Evolutionary conservation across 2,113 vertebrate genomes (phyloP).

Genomic region (Campylorhamphus procurvoides): DNA sequence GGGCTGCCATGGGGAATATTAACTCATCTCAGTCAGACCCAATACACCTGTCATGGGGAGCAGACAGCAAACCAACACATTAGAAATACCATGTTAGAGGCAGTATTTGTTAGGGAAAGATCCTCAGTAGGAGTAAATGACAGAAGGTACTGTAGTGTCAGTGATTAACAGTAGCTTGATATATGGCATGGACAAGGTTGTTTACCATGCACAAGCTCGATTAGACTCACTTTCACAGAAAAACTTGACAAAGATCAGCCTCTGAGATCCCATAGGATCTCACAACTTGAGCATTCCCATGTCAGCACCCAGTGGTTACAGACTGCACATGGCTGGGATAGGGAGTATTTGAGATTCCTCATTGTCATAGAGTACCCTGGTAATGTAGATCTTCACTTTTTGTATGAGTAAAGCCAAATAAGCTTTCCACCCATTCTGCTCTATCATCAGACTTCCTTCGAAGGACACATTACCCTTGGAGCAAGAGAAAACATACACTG

Average conservation of each 20-base stretch:
- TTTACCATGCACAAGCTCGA: not conserved
- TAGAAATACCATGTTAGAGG: not conserved
- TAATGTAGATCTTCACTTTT: not conserved
- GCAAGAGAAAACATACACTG: not conserved
- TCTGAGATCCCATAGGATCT: not conserved
- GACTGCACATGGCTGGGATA: fast-evolving
- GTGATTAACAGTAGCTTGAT: not conserved
- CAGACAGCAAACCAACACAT: not conserved
- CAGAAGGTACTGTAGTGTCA: not conserved
- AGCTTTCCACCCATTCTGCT: not conserved
- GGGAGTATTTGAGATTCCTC: not conserved
- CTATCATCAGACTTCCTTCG: not conserved
- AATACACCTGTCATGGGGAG: not conserved
- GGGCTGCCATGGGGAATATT: not conserved
- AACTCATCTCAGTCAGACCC: not conserved
- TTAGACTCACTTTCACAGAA: not conserved
- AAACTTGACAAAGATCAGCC: not conserved
- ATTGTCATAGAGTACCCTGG: fast-evolving
- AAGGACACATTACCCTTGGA: not conserved
- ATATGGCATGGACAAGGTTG: not conserved
- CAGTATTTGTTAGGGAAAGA: not conserved
- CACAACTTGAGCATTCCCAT: fast-evolving
- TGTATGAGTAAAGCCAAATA: not conserved
- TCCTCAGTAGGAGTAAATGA: not conserved
- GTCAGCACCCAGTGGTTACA: not conserved